Evolutionary conservation across 2,797 vertebrate genomes (phyloP).

Genomic region (Huso huso): DNA sequence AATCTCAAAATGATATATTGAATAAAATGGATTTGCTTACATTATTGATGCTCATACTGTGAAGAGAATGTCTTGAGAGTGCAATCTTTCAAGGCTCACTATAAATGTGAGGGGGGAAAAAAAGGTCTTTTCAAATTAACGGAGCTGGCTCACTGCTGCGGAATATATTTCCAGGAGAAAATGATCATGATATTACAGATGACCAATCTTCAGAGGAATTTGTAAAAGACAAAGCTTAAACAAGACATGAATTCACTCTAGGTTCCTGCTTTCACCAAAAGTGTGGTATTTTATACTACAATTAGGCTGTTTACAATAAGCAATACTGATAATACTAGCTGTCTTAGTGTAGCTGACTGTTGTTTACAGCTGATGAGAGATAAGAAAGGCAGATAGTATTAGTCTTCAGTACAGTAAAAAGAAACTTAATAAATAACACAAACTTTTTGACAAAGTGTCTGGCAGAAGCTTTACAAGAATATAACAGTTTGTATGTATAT

Average conservation of each 20-base stretch:
- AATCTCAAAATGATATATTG: slow-evolving; percentile 29
- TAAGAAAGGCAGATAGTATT: too few relatives aligned
- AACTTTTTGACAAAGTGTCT: too few relatives aligned
- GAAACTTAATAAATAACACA: too few relatives aligned
- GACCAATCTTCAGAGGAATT: slow-evolving; percentile 3
- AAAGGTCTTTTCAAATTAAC: slow-evolving; percentile 20
- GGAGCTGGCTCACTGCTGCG: slow-evolving; percentile 16
- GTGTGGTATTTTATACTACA: too few relatives aligned
- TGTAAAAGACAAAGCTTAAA: background rate
- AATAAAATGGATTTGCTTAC: slow-evolving; percentile 35
- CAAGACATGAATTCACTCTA: too few relatives aligned
- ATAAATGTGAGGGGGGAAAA: slow-evolving; percentile 1
- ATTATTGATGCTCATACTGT: slow-evolving; percentile 30
- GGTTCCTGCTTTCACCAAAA: too few relatives aligned
- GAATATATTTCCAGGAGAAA: slow-evolving; percentile 14
- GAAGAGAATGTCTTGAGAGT: slow-evolving; percentile 16
- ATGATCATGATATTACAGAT: slow-evolving; percentile 23
- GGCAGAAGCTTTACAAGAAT: too few relatives aligned
- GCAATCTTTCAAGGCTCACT: slow-evolving; percentile 16
- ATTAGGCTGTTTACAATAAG: too few relatives aligned
- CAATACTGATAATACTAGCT: too few relatives aligned
- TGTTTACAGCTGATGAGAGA: too few relatives aligned
- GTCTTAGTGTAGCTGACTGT: too few relatives aligned
- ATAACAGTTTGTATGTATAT: background rate
- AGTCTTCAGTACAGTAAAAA: too few relatives aligned